Percentiles rank a stretch among this genome's conserved stretches.
Conservation (phyloP, 2,888 invertebrate species). For the Thecocarcelia acutangulata region DNA sequence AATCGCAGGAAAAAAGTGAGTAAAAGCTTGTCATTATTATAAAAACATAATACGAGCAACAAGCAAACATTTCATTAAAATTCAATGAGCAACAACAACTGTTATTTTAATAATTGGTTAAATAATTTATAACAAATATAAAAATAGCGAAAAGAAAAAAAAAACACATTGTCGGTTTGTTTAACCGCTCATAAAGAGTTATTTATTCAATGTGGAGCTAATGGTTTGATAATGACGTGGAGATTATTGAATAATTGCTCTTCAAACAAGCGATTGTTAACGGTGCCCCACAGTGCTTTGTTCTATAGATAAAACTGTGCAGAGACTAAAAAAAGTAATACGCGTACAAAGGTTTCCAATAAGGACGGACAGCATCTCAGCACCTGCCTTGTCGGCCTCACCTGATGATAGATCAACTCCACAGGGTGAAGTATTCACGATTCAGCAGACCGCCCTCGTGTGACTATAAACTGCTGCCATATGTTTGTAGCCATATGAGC, state of each 20-base stretch:
- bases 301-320: no score
- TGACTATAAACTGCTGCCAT: no score
- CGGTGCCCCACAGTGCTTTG: no score
- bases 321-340: no score
- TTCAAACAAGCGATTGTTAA: neutral
- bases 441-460: no score
- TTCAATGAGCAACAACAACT: constrained; percentile 19
- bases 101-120: neutral
- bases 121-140: constrained; percentile 3
- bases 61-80: constrained; percentile 31
- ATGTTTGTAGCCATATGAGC: no score
- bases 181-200: constrained; percentile 19
- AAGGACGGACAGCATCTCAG: no score
- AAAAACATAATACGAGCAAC: constrained; percentile 16
- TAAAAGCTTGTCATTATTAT: constrained; percentile 6
- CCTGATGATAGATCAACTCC: no score
- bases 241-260: neutral
- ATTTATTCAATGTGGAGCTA: constrained; percentile 25
- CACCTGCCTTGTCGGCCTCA: no score
- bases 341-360: no score
- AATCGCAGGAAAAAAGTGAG: neutral
- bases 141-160: neutral
- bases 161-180: constrained; percentile 19
- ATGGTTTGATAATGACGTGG: constrained; percentile 34
- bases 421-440: no score